phyloP scores from a whole-genome alignment of 2,888 invertebrate species.

The Ditula angustiorana region DNA sequence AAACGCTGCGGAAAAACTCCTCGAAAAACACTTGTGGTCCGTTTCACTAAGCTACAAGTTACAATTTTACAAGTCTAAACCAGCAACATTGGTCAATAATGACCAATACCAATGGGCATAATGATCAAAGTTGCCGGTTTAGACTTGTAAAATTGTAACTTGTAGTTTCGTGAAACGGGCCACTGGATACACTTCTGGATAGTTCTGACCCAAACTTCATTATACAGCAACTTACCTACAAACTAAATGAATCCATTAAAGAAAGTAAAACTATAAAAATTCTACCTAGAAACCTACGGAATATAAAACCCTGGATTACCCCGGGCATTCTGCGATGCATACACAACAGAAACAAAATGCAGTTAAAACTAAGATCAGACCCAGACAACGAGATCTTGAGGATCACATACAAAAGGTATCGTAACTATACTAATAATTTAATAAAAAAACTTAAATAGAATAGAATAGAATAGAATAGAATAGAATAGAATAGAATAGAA shows the following conservation, averaged over 20 bases:
- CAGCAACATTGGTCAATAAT: too few species aligned
- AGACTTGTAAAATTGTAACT: too few species aligned
- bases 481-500: too few species aligned
- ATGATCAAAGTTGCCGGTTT: too few species aligned
- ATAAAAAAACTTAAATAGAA: not conserved
- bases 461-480: too few species aligned
- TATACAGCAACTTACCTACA: not conserved
- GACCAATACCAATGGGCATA: too few species aligned
- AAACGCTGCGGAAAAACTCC: too few species aligned
- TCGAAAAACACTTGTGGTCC: too few species aligned
- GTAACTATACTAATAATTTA: slow-evolving; percentile 4
- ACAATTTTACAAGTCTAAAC: too few species aligned
- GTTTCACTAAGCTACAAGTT: too few species aligned
- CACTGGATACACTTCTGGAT: not conserved
- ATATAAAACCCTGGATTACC: not conserved
- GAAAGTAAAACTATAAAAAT: not conserved
- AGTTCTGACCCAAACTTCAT: not conserved
- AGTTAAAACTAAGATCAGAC: not conserved
- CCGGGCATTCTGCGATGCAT: not conserved
- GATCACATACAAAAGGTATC: not conserved
- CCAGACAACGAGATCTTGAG: not conserved
- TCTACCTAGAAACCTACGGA: not conserved
- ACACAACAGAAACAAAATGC: not conserved
- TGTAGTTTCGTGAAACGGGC: too few species aligned
- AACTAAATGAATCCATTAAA: not conserved